phyloP scores from a whole-genome alignment of 1,140 invertebrate genomes.

The Hycleus cichorii region DNA sequence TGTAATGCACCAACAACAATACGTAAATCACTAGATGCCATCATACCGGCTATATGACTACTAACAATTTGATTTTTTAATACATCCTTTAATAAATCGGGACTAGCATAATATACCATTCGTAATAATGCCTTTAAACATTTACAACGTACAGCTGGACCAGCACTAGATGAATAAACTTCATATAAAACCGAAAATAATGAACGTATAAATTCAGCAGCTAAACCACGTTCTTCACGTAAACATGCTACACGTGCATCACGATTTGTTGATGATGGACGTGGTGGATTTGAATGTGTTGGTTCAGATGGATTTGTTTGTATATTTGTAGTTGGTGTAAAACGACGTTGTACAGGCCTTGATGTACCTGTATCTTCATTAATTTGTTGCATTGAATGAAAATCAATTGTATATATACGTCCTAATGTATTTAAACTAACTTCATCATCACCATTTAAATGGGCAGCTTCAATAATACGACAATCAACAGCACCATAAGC shows the following conservation, averaged over 20 bases:
- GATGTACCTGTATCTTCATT: slow-evolving; percentile 95
- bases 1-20: slow-evolving; percentile 96
- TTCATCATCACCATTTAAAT: slow-evolving; percentile 90
- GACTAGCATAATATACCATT: slow-evolving; percentile 90
- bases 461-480: slow-evolving; percentile 73
- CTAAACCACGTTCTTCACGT: slow-evolving; percentile 58
- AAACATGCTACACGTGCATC: slow-evolving; percentile 56
- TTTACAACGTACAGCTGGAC: slow-evolving; percentile 93
- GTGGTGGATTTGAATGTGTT: slow-evolving; percentile 21
- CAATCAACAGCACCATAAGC: slow-evolving; percentile 59
- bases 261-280: slow-evolving; percentile 31
- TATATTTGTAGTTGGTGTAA: slow-evolving; percentile 33
- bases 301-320: slow-evolving; percentile 23
- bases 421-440: slow-evolving; percentile 85
- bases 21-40: slow-evolving; percentile 89
- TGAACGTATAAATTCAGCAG: slow-evolving; percentile 74
- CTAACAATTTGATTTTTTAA: slow-evolving; percentile 91
- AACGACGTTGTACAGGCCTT: slow-evolving; percentile 73
- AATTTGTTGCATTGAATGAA: slow-evolving; percentile 96
- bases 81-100: slow-evolving; percentile 77
- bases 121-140: slow-evolving; percentile 90
- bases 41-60: slow-evolving; percentile 95
- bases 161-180: slow-evolving; percentile 95
- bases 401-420: slow-evolving; percentile 90
- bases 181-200: slow-evolving; percentile 90